Base-by-base conservation (phyloP, 64 coral and sea anemone genomes). In the Actinia equina region DNA sequence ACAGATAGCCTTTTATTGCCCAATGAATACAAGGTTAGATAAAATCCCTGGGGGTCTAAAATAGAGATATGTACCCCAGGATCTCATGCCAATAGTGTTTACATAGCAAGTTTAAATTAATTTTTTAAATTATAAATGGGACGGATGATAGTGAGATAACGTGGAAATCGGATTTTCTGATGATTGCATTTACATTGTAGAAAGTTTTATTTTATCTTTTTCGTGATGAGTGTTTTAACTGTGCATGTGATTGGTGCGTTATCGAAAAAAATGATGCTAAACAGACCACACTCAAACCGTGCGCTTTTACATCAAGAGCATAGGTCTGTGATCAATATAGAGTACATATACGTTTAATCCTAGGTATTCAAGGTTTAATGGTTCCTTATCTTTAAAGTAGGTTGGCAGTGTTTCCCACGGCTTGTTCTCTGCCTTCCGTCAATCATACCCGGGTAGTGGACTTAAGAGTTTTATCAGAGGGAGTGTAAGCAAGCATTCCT, bases 61-160 rank as follows among this genome's bases (percentile, higher is more conserved):
- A 8, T 41, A 69, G 22, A 69, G 63, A 69, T 27, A 69, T 20
- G 22, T 10, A 3, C 22, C 13, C n/a, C 69, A 26, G 41, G 22
- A 74, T 74, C n/a, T 26, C 69, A 14, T 37, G 9, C 69, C 69
- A 74, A 41, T 12, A 1, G 2, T 74, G 69, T 74, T 74, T 74
- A 74, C 69, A 27, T 74, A 41, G 69, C 69, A 12, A 74, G 69
- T 74, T 74, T 74, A 74, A 74, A 74, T 74, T 74, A 74, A 74
- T 42, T 74, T 74, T 74, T 74, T 12, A 74, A 74, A 74, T 74
- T 74, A 74, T 5, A 25, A 74, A 74, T 42, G 7, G 69, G 13
- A 74, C 6, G 25, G 69, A 74, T 74, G 26, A 74, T 74, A 41
- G 25, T 8, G 7, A 41, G 13, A 25, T 41, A 74, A 25, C 13